Conservation (phyloP, 2,888 invertebrate genomes). For the Agrotis segetum region DNA sequence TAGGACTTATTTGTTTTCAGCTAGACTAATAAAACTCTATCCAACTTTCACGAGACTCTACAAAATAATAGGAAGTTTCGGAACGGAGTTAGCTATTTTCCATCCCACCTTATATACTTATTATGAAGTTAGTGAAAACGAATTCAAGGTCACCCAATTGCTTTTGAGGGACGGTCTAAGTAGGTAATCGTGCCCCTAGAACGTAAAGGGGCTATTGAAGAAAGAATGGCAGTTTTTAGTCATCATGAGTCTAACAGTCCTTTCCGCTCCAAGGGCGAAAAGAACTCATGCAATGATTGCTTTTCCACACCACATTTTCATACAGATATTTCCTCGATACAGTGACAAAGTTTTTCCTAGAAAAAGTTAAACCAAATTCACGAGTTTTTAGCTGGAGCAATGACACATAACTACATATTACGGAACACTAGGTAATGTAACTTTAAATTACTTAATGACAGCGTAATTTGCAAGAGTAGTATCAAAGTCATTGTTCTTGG, state of each 20-base stretch:
- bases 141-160: too few species aligned
- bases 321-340: conserved; percentile 2
- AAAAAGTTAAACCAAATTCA: background rate
- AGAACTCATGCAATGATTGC: too few species aligned
- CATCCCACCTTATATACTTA: background rate
- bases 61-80: too few species aligned
- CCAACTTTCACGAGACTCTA: background rate
- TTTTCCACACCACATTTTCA: too few species aligned
- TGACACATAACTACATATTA: conserved; percentile 23
- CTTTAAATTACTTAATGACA: conserved; percentile 46
- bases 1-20: background rate
- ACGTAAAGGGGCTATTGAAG: background rate
- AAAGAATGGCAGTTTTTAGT: too few species aligned
- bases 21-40: background rate
- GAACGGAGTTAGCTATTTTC: background rate
- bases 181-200: too few species aligned
- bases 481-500: conserved; percentile 48
- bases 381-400: conserved; percentile 19
- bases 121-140: too few species aligned
- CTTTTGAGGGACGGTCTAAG: too few species aligned
- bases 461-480: conserved; percentile 37
- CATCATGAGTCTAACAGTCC: too few species aligned
- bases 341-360: background rate
- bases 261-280: too few species aligned
- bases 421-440: conserved; percentile 21